phyloP scores from a whole-genome alignment of 2,888 invertebrate genomes.

The Oeneis ivallda region DNA sequence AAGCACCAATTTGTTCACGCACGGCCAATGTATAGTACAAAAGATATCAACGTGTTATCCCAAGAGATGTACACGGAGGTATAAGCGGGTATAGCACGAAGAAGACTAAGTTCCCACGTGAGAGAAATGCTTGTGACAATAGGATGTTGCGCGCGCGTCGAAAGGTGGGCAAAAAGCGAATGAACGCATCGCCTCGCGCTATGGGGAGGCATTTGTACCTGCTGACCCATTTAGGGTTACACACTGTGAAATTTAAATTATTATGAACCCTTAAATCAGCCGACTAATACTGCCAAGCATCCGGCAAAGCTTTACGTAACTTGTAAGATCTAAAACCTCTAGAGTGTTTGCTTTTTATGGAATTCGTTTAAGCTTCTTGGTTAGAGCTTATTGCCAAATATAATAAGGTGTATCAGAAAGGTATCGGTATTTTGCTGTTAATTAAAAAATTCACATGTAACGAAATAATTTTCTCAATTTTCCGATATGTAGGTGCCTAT shows the following conservation, averaged over 20 bases:
- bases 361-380: no score
- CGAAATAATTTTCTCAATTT: not conserved
- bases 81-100: conserved; percentile 69
- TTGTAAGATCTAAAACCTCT: conserved; percentile 9
- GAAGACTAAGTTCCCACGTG: conserved; percentile 73
- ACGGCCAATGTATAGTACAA: conserved; percentile 30
- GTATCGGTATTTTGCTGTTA: no score
- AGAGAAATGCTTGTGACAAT: conserved; percentile 76
- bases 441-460: no score
- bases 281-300: not conserved
- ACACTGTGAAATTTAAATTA: conserved; percentile 26
- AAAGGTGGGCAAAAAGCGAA: conserved; percentile 81
- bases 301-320: not conserved
- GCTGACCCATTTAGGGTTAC: conserved; percentile 69
- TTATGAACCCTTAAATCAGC: conserved; percentile 17
- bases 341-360: not conserved
- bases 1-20: conserved; percentile 50
- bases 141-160: conserved; percentile 77
- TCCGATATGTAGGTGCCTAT: no score
- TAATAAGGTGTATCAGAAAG: no score
- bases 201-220: conserved; percentile 58
- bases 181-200: conserved; percentile 58
- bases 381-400: not conserved
- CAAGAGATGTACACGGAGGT: conserved; percentile 53
- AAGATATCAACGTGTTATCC: conserved; percentile 57